Evolutionary conservation across 2,888 invertebrate genomes (phyloP), one percentile per base, ranked within the genome.

Genomic region (Oscheius sp.): DNA sequence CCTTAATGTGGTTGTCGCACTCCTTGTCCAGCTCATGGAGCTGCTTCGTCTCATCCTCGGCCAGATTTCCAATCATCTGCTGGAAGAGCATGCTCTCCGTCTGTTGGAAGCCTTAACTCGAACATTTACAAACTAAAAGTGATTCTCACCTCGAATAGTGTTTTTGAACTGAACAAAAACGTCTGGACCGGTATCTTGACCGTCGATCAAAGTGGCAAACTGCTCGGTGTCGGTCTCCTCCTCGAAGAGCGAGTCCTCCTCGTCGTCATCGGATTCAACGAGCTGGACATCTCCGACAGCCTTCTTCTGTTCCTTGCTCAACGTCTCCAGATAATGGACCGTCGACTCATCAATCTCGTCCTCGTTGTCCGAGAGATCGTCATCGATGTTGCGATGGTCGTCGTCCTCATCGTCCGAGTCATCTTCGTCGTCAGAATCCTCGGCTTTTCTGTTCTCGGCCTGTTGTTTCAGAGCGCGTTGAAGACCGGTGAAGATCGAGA

Each of bases 361-460:
- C 11, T 75, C 75, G 60, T 72, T 50, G 53, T 75, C 75, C 21
- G 75, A 75, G 21, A 75, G 60, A 50, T 75, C 75, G 21, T 75
- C 75, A 48, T 75, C 71, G 21, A 75, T 75, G 42, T 75, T 75
- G 1, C 75, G 35, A 37, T 75, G 75, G 13, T 70, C 74, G 47
- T 71, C 72, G 21, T 70, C 70, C 10, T 74, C 74, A 42, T 58
- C 58, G 10, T 75, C 75, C 13, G 63, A 62, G 33, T 71, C 71
- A 5, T 74, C 73, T 59, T 68, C 72, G 11, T 62, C 62, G 32
- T 72, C 74, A 5, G 66, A 57, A 58, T 68, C 75, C 32, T 75
- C 75, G 10, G 57, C 63, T n/a, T 75, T 71, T 47, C 59, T 53
- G 32, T 63, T 72, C 53, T 70, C 75, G 47, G 71, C 71, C 57